phyloP scores from a whole-genome alignment of 1,140 invertebrate genomes.

The Temnothorax longispinosus region DNA sequence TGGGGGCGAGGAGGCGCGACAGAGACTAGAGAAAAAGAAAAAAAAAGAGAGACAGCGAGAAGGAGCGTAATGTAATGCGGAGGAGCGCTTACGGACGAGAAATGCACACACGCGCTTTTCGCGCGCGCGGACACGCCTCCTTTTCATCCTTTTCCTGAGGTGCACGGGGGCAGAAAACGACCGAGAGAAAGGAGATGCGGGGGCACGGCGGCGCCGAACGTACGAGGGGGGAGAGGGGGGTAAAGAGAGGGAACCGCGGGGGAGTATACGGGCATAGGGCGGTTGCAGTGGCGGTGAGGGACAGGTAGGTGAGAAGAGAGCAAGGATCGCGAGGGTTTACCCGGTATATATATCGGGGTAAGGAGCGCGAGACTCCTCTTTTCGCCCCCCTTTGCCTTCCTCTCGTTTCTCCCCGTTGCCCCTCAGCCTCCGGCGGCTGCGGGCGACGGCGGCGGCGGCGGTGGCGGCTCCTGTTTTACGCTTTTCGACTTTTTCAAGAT shows the following conservation, averaged over 20 bases:
- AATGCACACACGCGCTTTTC: conserved; percentile 65
- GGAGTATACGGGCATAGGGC: conserved; percentile 61
- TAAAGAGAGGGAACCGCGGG: conserved; percentile 48
- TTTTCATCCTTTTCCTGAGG: conserved; percentile 53
- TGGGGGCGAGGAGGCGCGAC: neutral
- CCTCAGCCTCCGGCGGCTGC: neutral
- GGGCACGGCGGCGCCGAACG: conserved; percentile 40
- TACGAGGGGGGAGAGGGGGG: conserved; percentile 9
- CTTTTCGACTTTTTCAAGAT: conserved; percentile 86
- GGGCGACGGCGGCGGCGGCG: neutral
- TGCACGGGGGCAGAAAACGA: conserved; percentile 62
- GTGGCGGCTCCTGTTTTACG: conserved; percentile 82
- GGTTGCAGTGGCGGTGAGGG: conserved; percentile 60
- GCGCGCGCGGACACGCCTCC: conserved; percentile 67
- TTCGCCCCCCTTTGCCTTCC: neutral
- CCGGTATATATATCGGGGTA: conserved; percentile 48
- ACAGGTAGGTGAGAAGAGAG: conserved; percentile 55
- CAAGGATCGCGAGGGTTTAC: conserved; percentile 54
- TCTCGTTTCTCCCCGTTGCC: neutral
- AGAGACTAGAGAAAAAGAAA: neutral
- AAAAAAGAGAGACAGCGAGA: neutral
- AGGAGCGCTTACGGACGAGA: conserved; percentile 64
- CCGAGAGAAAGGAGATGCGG: conserved; percentile 57
- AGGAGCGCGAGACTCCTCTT: conserved; percentile 29
- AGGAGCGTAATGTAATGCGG: neutral